Conservation (phyloP, 2,888 invertebrate genomes). For the Drosophila greeni region DNA sequence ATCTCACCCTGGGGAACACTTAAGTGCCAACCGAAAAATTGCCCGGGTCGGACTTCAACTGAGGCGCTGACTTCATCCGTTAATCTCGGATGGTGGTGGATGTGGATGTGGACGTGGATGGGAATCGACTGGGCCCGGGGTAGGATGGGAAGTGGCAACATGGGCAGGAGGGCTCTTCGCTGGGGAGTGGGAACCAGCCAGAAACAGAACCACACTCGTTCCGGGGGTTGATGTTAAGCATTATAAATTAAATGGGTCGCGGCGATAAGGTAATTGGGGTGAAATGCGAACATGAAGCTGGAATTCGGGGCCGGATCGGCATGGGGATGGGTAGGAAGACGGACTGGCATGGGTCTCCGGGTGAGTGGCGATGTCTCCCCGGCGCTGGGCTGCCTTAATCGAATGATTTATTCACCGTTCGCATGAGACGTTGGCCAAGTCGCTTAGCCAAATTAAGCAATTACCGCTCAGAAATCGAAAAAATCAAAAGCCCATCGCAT, state of each 20-base stretch:
- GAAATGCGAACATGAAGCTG: constrained; percentile 69
- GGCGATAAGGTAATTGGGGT: constrained; percentile 79
- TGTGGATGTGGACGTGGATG: constrained; percentile 35
- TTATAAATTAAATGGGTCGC: constrained; percentile 77
- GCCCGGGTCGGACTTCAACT: constrained; percentile 46
- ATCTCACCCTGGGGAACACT: constrained; percentile 77
- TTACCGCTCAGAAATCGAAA: constrained; percentile 50
- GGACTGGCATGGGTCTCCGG: constrained; percentile 7
- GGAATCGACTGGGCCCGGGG: constrained; percentile 38
- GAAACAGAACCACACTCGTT: constrained; percentile 29
- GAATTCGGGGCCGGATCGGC: constrained; percentile 2
- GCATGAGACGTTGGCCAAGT: constrained; percentile 59
- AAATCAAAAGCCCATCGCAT: constrained; percentile 49
- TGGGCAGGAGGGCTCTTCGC: constrained; percentile 1
- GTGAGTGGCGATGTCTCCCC: constrained; percentile 24
- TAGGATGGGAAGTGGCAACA: constrained; percentile 44
- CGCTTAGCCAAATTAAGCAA: constrained; percentile 70
- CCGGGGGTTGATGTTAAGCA: constrained; percentile 67
- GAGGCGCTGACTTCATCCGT: constrained; percentile 68
- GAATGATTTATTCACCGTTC: constrained; percentile 70
- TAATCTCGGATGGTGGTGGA: constrained; percentile 55
- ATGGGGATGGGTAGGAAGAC: constrained; percentile 1
- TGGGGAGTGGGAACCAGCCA: constrained; percentile 12
- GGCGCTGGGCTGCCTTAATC: constrained; percentile 44
- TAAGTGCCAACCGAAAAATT: constrained; percentile 75